Base-by-base conservation (phyloP, 2,888 invertebrate genomes). In the Polymixis flavicincta region DNA sequence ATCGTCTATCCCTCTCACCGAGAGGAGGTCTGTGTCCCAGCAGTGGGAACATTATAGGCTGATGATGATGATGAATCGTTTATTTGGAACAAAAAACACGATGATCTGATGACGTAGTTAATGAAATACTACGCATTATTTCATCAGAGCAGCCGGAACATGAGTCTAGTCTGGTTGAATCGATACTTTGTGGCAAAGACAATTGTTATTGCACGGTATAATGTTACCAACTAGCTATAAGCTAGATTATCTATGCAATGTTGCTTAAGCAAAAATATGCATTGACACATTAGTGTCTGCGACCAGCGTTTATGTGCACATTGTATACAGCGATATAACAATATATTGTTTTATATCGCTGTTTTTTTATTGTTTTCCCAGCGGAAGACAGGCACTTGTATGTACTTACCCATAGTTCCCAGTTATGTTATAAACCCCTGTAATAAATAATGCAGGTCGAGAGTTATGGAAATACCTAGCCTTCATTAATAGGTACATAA, bases 141-240 rank as follows among this genome's bases (percentile, higher is more conserved):
- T 76, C 70, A 73, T 77, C 68, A 83, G 63, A 64, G 28, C 32
- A 65, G 64, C 28, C 37, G 70, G 54, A 66, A 79, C 60, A 55
- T 54, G 60, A 79, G 66, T 74, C 54, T 9, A n/a, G 69, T 57
- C 59, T 64, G 60, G 64, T 85, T 61, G 64, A 82, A 79, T 76
- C 32, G 76, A 85, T 79, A 80, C 86, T 78, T 80, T 84, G 86
- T 74, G 80, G 80, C 75, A 64, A 81, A 80, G 72, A 61, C 76
- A 65, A 73, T 85, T 72, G 71, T 64, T 80, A 71, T 71, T 86
- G 59, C 66, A 50, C 28, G 17, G 59, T 72, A 63, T 85, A 42
- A 50, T 64, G 74, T 85, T 66, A 66, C 32, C 32, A 32, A 32
- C 50, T n/a, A 52, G 17, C 22, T 28, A 14, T 28, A 50, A 28